phyloP scores from a whole-genome alignment of 2,888 invertebrate genomes.

The Arctia plantaginis region DNA sequence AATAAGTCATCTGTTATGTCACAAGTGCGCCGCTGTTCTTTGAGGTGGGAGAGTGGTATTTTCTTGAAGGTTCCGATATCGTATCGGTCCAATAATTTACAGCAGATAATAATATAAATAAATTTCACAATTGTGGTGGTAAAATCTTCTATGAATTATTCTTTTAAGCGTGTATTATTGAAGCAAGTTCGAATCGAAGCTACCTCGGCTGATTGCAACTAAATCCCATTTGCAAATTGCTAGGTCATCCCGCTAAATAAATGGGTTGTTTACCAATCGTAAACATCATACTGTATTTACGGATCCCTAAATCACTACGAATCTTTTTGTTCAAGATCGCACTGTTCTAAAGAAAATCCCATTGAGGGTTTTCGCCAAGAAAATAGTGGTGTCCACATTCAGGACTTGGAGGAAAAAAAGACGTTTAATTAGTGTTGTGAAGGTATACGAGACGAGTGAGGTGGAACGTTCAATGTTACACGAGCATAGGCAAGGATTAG shows the following conservation, averaged over 20 bases:
- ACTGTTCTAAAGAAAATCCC: neutral
- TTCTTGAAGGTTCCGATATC: neutral
- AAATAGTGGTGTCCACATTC: neutral
- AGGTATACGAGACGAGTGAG: neutral
- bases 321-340: neutral
- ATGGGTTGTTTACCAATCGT: neutral
- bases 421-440: no score
- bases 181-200: no score
- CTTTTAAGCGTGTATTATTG: no score
- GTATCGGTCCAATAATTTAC: no score
- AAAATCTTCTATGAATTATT: no score
- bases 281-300: neutral
- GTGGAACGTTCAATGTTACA: constrained; percentile 29
- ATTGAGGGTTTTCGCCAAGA: neutral
- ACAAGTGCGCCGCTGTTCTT: no score
- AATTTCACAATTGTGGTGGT: no score
- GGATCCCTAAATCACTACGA: neutral
- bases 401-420: neutral
- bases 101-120: no score
- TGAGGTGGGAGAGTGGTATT: neutral
- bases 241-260: neutral
- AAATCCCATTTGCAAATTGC: neutral
- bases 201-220: neutral
- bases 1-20: no score
- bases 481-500: constrained; percentile 56